Base-by-base conservation (phyloP, 1,140 invertebrate genomes). In the Meloidogyne exigua region DNA sequence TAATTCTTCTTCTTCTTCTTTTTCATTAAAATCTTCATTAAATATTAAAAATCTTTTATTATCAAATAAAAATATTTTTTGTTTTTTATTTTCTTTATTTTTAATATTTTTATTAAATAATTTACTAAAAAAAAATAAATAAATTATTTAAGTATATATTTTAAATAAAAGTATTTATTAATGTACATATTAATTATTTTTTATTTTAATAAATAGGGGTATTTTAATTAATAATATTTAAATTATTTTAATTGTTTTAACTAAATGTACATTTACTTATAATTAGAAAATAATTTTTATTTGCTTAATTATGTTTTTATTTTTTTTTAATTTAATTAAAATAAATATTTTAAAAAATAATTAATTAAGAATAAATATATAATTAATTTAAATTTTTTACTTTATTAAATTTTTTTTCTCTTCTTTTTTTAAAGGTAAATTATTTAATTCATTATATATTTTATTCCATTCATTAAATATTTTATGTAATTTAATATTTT, bases 31-130 rank as follows among this genome's bases (percentile, higher is more conserved):
- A 57, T 57, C 49, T 57, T 57, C 49, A 57, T n/a, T n/a, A 57
- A n/a, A n/a, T 57, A n/a, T 57, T 57, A 57, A 57, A 57, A n/a
- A 57, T 57, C 49, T 57, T 57, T 57, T 57, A 2, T 57, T 57
- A 57, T 57, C n/a, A n/a, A n/a, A 57, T 57, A 57, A 57, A 57
- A n/a, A 57, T 57, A 57, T 57, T 57, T 57, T 57, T 57, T 18
- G 0, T 5, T 57, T 57, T 9, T 57, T n/a, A 7, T 7, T n/a
- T 57, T 57, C 49, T n/a, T 57, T 18, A 18, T 49, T n/a, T n/a
- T n/a, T 49, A 49, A 18, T 18, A 18, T 49, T 49, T 49, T 18
- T 13, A 49, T 18, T 49, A 49, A 49, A 49, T 18, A 49, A 49
- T 49, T 18, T 49, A 18, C 44, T 49, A 18, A 49, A 49, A 44